Conservation (phyloP, 2,888 invertebrate species). For the Ectobius pallidus region DNA sequence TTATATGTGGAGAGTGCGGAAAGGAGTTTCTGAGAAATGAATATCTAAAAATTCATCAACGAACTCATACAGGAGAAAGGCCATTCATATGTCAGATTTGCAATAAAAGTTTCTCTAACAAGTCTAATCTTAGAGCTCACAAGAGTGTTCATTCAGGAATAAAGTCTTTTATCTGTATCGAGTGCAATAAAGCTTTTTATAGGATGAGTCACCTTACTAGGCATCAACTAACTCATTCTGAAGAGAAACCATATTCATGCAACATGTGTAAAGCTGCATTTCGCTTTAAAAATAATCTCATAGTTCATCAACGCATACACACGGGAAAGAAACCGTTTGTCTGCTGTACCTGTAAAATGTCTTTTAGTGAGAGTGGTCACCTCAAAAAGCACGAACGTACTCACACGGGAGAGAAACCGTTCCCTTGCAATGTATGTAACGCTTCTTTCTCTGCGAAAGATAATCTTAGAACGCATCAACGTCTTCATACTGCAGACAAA, state of each 20-base stretch:
- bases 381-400: neutral
- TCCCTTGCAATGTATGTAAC: neutral
- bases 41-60: neutral
- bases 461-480: neutral
- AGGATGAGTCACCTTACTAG: neutral
- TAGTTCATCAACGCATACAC: neutral
- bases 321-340: neutral
- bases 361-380: neutral
- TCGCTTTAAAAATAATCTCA: neutral
- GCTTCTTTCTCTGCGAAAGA: neutral
- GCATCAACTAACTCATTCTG: neutral
- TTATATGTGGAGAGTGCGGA: neutral
- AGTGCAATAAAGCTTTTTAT: neutral
- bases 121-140: neutral
- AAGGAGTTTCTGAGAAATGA: neutral
- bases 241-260: neutral
- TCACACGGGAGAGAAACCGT: neutral
- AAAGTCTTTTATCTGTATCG: neutral
- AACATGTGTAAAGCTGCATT: neutral
- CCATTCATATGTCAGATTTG: neutral
- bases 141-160: neutral
- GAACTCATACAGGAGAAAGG: neutral
- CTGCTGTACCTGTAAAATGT: neutral
- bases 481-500: neutral
- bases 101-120: neutral